phyloP scores from a whole-genome alignment of 2,797 vertebrate genomes.

The Helicolenus hilgendorfi region DNA sequence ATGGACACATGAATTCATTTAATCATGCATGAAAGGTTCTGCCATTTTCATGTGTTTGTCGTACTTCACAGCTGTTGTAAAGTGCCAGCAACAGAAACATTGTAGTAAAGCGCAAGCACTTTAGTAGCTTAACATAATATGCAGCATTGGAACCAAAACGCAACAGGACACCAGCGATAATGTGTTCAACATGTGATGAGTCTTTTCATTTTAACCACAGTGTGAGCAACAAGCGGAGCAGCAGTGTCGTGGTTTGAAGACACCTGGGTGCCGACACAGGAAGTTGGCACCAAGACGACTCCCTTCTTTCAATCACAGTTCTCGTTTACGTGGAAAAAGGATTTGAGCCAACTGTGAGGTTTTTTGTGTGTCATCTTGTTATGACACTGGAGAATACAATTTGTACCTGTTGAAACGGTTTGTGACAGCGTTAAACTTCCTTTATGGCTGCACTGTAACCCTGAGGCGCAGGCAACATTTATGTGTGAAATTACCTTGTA shows the following conservation, averaged over 20 bases:
- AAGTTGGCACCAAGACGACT: background rate
- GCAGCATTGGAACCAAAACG: background rate
- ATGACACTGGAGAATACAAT: background rate
- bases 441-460: background rate
- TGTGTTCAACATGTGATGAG: background rate
- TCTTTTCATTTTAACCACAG: background rate
- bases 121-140: background rate
- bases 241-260: background rate
- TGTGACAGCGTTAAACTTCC: constrained; percentile 30
- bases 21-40: background rate
- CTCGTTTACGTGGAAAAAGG: background rate
- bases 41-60: background rate
- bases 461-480: background rate
- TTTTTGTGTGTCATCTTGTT: background rate
- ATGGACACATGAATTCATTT: background rate
- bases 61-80: background rate
- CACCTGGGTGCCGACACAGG: constrained; percentile 10
- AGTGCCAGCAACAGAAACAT: background rate
- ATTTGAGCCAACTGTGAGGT: background rate
- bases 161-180: rapidly evolving
- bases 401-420: constrained; percentile 35
- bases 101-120: background rate
- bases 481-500: constrained; percentile 8
- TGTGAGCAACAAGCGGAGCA: background rate
- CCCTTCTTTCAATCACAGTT: constrained; percentile 15